Conservation (phyloP, 2,113 vertebrate species). For the Solea solea region DNA sequence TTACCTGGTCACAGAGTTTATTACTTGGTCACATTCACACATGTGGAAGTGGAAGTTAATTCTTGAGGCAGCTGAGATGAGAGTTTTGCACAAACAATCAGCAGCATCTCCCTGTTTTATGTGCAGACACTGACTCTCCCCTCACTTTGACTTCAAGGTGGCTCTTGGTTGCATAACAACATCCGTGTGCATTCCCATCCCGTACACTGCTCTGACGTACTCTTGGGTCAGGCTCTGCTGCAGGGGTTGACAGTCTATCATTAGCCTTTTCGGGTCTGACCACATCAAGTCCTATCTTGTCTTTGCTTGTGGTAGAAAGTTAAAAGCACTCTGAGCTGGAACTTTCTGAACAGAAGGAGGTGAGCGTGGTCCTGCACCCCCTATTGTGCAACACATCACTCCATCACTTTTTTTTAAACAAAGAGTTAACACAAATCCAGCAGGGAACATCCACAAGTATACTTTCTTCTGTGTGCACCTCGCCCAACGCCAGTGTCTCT, state of each 20-base stretch:
- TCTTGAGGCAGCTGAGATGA: too few species aligned
- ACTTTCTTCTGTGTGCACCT: conserved; percentile 46
- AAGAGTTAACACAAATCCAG: conserved; percentile 45
- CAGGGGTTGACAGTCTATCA: conserved; percentile 72
- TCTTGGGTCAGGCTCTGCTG: conserved; percentile 56
- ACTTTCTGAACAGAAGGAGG: conserved; percentile 49
- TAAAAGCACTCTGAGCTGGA: conserved; percentile 31
- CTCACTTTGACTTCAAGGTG: conserved; percentile 50
- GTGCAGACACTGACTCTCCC: neutral
- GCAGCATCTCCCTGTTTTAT: neutral
- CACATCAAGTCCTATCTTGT: conserved; percentile 73
- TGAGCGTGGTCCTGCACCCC: conserved; percentile 46
- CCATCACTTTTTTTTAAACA: conserved; percentile 37
- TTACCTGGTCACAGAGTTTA: too few species aligned
- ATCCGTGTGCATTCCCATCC: conserved; percentile 61
- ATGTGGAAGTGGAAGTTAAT: too few species aligned
- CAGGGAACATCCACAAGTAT: conserved; percentile 41
- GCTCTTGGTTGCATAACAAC: conserved; percentile 60
- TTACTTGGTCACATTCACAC: too few species aligned
- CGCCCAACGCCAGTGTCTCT: conserved; percentile 64
- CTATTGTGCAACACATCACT: conserved; percentile 6
- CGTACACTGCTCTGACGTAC: conserved; percentile 63
- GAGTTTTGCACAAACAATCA: too few species aligned
- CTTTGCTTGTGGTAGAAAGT: conserved; percentile 53
- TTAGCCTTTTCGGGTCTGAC: conserved; percentile 66